Conservation (phyloP, 2,113 vertebrate species). For the Hystrix cristata region DNA sequence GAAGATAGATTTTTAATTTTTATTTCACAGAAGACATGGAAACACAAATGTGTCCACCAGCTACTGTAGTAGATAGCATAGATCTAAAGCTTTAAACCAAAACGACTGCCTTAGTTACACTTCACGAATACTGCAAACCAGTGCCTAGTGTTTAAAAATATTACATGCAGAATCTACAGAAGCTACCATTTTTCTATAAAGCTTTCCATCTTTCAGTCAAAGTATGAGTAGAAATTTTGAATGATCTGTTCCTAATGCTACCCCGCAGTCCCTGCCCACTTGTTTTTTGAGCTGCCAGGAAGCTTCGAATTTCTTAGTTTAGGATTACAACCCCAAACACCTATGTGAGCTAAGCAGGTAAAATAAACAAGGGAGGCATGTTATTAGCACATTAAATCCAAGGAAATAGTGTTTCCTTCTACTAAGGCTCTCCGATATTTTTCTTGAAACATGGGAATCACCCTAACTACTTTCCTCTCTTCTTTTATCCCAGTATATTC, state of each 20-base stretch:
- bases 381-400: neutral
- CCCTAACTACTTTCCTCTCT: neutral
- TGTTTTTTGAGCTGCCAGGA: neutral
- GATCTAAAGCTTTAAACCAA: neutral
- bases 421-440: neutral
- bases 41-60: neutral
- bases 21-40: neutral
- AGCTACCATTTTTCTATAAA: neutral
- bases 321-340: neutral
- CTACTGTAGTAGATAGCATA: neutral
- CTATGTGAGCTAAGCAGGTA: neutral
- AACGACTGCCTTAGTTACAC: neutral
- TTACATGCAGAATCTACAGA: neutral
- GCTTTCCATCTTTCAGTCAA: neutral
- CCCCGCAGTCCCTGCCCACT: neutral
- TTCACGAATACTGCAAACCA: neutral
- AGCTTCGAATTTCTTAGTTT: neutral
- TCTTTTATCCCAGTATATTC: neutral
- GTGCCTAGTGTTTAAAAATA: neutral
- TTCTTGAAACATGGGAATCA: neutral
- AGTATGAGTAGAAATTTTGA: neutral
- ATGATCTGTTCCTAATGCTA: neutral
- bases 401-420: neutral
- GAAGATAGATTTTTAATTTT: neutral
- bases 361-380: neutral